phyloP scores from a whole-genome alignment of 2,797 vertebrate species.

The Neostethus bicornis region DNA sequence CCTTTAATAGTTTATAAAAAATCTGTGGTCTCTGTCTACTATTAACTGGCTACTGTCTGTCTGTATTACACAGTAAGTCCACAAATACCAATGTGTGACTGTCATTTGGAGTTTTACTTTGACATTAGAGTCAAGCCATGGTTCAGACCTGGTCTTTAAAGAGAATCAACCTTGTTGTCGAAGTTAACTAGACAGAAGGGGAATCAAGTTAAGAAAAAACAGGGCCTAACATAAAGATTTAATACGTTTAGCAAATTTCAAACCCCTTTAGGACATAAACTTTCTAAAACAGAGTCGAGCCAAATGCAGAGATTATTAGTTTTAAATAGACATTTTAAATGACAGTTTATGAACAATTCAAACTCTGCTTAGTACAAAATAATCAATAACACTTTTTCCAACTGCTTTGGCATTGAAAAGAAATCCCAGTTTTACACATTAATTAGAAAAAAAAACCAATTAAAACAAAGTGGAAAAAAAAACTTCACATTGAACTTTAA shows the following conservation, averaged over 20 bases:
- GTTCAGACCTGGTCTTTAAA: too few relatives aligned
- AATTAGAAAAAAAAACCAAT: background rate
- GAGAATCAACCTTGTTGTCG: too few relatives aligned
- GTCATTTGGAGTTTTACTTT: background rate
- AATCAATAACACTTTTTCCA: background rate
- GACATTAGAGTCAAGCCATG: too few relatives aligned
- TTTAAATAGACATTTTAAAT: background rate
- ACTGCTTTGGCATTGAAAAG: slow-evolving; percentile 4
- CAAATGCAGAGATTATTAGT: too few relatives aligned
- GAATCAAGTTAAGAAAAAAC: too few relatives aligned
- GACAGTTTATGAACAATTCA: background rate
- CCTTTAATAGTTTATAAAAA: background rate
- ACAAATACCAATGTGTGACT: background rate
- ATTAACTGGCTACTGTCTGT: too few relatives aligned
- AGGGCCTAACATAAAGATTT: too few relatives aligned
- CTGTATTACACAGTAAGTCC: background rate
- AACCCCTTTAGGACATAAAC: too few relatives aligned
- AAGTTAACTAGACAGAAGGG: too few relatives aligned
- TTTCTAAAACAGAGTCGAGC: too few relatives aligned
- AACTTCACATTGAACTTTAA: slow-evolving; percentile 14
- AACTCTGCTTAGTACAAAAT: slow-evolving; percentile 9
- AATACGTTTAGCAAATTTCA: too few relatives aligned
- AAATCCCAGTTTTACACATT: background rate
- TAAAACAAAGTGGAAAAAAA: slow-evolving; percentile 1
- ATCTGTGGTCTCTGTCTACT: background rate